Evolutionary conservation across 2,888 invertebrate species (phyloP).

Genomic region (Panzeria rudis): DNA sequence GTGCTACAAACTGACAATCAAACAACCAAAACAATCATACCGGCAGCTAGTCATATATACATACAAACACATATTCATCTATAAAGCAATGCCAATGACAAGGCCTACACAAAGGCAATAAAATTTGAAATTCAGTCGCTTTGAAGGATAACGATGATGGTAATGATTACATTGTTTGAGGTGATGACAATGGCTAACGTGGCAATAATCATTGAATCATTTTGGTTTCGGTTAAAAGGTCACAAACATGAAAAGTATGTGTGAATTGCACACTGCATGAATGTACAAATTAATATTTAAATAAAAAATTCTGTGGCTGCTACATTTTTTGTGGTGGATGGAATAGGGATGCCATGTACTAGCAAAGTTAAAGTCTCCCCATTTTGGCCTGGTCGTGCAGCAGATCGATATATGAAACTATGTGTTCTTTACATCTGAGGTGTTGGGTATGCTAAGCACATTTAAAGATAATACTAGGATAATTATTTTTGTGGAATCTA

Average conservation of each 20-base stretch:
- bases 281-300: conserved; percentile 29
- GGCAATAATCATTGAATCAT: conserved; percentile 67
- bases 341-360: no score
- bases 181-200: conserved; percentile 66
- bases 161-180: conserved; percentile 55
- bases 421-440: no score
- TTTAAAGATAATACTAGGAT: no score
- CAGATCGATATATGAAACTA: no score
- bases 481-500: no score
- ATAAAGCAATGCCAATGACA: conserved; percentile 2
- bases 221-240: conserved; percentile 66
- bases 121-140: conserved; percentile 42
- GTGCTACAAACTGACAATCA: neutral
- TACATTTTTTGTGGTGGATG: neutral
- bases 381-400: no score
- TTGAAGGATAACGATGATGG: conserved; percentile 47
- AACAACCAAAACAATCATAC: neutral
- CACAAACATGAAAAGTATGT: conserved; percentile 49
- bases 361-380: no score
- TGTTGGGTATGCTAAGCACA: no score
- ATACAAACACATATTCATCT: neutral
- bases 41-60: neutral
- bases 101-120: conserved; percentile 26
- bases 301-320: conserved; percentile 17
- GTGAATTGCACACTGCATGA: conserved; percentile 1